Conservation (phyloP, 2,797 vertebrate species). For the Falco cherrug region DNA sequence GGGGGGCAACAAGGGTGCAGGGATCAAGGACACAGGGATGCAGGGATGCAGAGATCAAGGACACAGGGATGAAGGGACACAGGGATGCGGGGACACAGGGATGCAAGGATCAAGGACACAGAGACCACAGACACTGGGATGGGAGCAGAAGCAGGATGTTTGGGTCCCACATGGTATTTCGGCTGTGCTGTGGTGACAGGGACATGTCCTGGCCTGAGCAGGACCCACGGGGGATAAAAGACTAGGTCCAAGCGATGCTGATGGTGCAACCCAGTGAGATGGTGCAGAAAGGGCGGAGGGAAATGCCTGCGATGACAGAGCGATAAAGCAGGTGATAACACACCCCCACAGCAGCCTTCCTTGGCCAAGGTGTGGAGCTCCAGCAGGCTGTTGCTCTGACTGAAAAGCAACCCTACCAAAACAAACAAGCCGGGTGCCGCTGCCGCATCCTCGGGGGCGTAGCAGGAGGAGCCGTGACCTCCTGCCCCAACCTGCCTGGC, state of each 20-base stretch:
- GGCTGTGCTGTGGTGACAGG: background rate
- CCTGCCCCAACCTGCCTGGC: background rate
- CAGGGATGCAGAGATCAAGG: too few species aligned
- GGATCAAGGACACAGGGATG: too few species aligned
- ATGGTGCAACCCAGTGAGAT: background rate
- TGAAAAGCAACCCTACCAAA: background rate
- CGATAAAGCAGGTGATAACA: background rate
- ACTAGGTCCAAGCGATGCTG: background rate
- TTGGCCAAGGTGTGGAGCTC: background rate
- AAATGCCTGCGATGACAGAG: background rate
- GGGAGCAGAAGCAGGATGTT: background rate
- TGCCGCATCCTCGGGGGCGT: fast-evolving
- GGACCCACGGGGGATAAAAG: background rate
- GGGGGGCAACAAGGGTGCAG: too few species aligned
- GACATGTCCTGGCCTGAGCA: background rate
- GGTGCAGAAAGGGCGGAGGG: background rate
- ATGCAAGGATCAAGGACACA: too few species aligned
- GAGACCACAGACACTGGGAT: background rate
- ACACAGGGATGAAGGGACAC: background rate
- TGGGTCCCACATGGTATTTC: background rate
- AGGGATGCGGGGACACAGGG: too few species aligned
- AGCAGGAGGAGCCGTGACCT: background rate
- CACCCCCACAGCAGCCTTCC: background rate
- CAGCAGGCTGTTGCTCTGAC: background rate
- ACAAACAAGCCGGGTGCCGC: fast-evolving